phyloP scores from a whole-genome alignment of 2,888 invertebrate species.

The Tenthredo amoena region DNA sequence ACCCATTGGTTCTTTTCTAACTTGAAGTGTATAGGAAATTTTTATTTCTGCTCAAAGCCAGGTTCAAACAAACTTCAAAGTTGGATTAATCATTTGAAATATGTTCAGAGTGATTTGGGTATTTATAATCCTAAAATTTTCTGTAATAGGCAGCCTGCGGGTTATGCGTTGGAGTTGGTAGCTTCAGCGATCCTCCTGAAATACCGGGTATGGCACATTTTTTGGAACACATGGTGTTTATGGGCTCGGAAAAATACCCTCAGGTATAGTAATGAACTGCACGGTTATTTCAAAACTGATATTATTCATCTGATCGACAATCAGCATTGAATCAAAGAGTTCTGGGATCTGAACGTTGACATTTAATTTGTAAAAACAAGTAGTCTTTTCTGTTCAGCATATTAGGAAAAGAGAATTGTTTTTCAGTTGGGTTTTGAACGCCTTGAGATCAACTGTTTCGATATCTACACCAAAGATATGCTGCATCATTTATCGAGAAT shows the following conservation, averaged over 20 bases:
- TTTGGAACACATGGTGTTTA: conserved; percentile 95
- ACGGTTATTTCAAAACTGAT: conserved; percentile 76
- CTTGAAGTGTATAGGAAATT: not conserved
- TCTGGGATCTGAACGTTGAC: not conserved
- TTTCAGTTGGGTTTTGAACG: not conserved
- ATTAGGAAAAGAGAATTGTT: conserved; percentile 35
- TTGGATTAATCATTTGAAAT: not conserved
- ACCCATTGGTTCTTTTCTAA: not conserved
- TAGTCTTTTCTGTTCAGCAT: not conserved
- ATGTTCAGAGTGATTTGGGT: not conserved
- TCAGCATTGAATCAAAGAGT: conserved; percentile 14
- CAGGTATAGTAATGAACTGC: conserved; percentile 80
- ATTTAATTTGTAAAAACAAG: not conserved
- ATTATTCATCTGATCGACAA: conserved; percentile 81
- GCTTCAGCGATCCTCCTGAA: conserved; percentile 87
- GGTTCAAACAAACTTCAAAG: not conserved
- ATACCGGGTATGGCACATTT: conserved; percentile 92
- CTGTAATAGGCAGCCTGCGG: conserved; percentile 85
- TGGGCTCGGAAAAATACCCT: conserved; percentile 95
- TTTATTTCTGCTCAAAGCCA: not conserved
- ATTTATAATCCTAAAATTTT: not conserved
- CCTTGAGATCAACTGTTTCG: not conserved
- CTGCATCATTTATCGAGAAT: not conserved
- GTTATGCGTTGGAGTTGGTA: conserved; percentile 87
- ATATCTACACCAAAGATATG: not conserved